A percentile compares a stretch with the other conserved stretches of the same genome.
Evolutionary conservation across 1,140 invertebrate species (phyloP).

Genomic region (Carposina sasakii): DNA sequence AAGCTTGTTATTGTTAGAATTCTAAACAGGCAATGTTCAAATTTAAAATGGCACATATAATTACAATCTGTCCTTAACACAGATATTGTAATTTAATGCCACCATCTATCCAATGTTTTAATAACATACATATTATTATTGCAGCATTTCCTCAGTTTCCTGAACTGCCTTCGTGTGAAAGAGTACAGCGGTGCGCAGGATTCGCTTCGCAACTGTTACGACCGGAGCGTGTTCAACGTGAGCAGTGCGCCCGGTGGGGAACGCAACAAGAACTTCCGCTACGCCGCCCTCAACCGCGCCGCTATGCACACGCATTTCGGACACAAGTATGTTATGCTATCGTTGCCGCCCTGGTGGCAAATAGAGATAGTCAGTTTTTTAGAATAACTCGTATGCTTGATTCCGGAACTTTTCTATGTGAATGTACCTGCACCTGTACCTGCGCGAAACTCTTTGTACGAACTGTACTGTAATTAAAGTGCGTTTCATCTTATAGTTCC

Average conservation of each 20-base stretch:
- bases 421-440: too few relatives aligned
- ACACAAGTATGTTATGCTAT: slow-evolving; percentile 87
- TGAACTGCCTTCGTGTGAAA: slow-evolving; percentile 89
- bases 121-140: slow-evolving; percentile 47
- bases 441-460: too few relatives aligned
- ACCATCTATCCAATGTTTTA: too few relatives aligned
- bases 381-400: too few relatives aligned
- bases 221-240: slow-evolving; percentile 76
- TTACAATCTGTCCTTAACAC: too few relatives aligned
- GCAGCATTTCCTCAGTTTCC: slow-evolving; percentile 91
- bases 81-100: too few relatives aligned
- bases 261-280: slow-evolving; percentile 84
- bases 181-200: slow-evolving; percentile 90
- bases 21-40: too few relatives aligned
- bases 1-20: too few relatives aligned
- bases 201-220: slow-evolving; percentile 89
- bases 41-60: slow-evolving; percentile 1
- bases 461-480: too few relatives aligned
- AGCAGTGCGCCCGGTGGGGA: slow-evolving; percentile 72
- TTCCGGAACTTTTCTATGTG: too few relatives aligned
- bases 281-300: slow-evolving; percentile 91
- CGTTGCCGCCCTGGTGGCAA: too few relatives aligned
- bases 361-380: too few relatives aligned
- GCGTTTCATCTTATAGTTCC: not conserved
- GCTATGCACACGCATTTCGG: slow-evolving; percentile 90